phyloP scores from a whole-genome alignment of 2,113 vertebrate genomes.

The Gnathonemus echidnorhynchus region DNA sequence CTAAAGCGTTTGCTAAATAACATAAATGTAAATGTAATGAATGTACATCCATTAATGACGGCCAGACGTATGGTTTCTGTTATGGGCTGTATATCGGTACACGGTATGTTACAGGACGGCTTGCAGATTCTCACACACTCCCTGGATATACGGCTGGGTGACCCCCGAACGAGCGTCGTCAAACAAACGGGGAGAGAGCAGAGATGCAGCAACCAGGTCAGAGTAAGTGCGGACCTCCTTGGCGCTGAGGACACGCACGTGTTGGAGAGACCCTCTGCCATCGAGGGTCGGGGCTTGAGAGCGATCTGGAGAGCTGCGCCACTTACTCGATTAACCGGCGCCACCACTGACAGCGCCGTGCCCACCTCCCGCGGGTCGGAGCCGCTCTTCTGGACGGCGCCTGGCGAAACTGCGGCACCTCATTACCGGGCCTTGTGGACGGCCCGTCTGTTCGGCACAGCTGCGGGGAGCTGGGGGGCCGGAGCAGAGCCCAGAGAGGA shows the following conservation, averaged over 20 bases:
- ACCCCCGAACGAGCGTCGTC: not conserved
- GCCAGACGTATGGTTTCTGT: not conserved
- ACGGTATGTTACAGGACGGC: not conserved
- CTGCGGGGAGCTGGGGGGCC: not conserved
- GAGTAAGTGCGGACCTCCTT: not conserved
- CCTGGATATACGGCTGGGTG: no score
- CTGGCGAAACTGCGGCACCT: not conserved
- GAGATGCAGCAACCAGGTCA: not conserved
- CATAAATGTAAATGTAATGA: not conserved
- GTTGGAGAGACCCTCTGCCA: not conserved
- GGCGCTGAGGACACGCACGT: not conserved
- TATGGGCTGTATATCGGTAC: not conserved
- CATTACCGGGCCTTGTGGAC: not conserved
- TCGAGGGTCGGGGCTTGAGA: not conserved
- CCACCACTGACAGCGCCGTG: not conserved
- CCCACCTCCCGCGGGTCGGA: not conserved
- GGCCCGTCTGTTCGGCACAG: not conserved
- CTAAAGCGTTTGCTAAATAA: not conserved
- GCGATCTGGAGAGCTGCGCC: not conserved
- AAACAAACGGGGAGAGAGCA: not conserved
- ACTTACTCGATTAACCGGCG: not conserved
- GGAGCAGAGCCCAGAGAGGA: not conserved
- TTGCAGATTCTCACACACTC: not conserved
- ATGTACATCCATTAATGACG: not conserved
- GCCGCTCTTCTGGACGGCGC: not conserved